A percentile compares a stretch with the other conserved stretches of the same genome.
Evolutionary conservation across 2,888 invertebrate genomes (phyloP).

Genomic region (Erpobdella octoculata): DNA sequence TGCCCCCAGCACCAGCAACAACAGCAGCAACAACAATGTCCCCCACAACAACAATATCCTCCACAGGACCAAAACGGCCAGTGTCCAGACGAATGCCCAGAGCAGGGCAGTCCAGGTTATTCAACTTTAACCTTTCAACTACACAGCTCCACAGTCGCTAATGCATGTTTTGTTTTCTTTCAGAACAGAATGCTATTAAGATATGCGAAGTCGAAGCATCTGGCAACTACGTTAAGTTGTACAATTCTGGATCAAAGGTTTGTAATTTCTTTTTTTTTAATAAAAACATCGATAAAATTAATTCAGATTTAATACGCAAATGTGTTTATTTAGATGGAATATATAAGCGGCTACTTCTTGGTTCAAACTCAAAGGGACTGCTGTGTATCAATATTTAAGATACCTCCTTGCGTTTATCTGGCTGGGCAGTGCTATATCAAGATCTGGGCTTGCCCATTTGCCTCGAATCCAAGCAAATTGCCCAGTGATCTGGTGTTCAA

Average conservation of each 20-base stretch:
- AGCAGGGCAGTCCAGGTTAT: too few relatives aligned
- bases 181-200: conserved; percentile 19
- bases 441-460: conserved; percentile 20
- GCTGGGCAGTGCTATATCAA: conserved; percentile 19
- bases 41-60: not conserved
- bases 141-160: too few relatives aligned
- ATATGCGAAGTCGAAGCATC: conserved; percentile 14
- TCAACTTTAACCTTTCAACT: too few relatives aligned
- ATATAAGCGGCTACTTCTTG: conserved; percentile 21
- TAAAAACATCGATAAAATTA: not conserved
- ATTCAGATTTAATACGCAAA: not conserved
- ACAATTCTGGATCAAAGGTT: conserved; percentile 18
- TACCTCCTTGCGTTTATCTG: conserved; percentile 24
- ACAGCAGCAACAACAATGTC: not conserved
- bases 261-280: too few relatives aligned
- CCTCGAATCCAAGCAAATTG: conserved; percentile 20
- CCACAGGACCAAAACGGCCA: not conserved
- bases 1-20: not conserved
- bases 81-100: not conserved
- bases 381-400: conserved; percentile 15
- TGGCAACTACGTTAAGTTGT: conserved; percentile 9
- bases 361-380: conserved; percentile 26
- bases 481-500: conserved; percentile 20
- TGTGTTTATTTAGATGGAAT: conserved; percentile 7
- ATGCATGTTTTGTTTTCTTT: not conserved